Base-by-base conservation (phyloP, 2,797 vertebrate genomes). In the Hoplostethus atlanticus region DNA sequence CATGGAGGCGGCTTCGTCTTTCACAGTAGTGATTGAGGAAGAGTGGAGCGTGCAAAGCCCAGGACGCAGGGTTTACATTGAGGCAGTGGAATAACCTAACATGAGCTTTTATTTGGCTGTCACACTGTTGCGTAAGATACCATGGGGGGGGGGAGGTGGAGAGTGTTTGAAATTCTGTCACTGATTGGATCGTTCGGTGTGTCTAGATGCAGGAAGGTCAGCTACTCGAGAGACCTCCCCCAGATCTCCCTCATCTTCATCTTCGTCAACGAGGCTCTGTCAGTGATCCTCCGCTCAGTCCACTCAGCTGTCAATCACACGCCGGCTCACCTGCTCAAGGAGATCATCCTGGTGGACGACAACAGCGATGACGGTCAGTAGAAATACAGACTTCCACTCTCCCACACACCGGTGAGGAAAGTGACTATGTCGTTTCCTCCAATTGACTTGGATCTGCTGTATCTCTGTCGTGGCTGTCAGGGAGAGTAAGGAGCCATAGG, bases 181-280 rank as follows among this genome's bases (percentile, higher is more conserved):
- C 21, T 21, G 21, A 21, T 21, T 21, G 21, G 21, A 21, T 21
- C 1, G 21, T 21, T 74, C 2, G 84, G 5, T 78, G 46, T 72
- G 17, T 81, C 52, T 92, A 99, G 98, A 94, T 99, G 98, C 87
- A 97, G 95, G 90, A 96, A 96, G 89, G 90, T 95, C 82, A 96
- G 91, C 72, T 97, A 97, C 4, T 85, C 95, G 0, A 96, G 95
- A 91, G 97, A 99, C 75, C 95, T 99, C 13, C 98, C 97, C 0
- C 96, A 97, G 92, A 96, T 99, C 88, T 97, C 97, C 84, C 95
- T 99, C 82, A 98, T 99, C 81, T 99, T 99, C 84, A 99, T 99
- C 94, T 99, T 99, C 0, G 97, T 99, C 84, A 98, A 99, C 0
- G 98, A 99, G 93, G 98, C 98, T 0, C 91, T 99, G 86, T 99